Evolutionary conservation across 2,888 invertebrate species (phyloP).

Genomic region (Chironomus riparius): DNA sequence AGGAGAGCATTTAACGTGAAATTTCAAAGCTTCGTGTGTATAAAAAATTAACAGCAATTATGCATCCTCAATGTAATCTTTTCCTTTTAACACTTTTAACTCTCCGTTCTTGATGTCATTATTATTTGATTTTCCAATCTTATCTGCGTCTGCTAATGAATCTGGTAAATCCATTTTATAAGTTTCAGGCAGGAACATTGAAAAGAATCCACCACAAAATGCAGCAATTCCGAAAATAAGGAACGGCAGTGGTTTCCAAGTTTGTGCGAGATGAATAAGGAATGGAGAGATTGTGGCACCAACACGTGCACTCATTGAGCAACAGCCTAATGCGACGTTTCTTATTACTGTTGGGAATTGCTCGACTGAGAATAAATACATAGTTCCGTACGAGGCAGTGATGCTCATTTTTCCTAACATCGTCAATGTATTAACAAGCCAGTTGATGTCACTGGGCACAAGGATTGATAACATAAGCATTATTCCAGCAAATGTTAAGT

Average conservation of each 20-base stretch:
- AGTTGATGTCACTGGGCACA: constrained; percentile 47
- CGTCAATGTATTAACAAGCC: constrained; percentile 51
- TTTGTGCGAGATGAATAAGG: constrained; percentile 56
- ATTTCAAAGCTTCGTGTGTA: too few relatives aligned
- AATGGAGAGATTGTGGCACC: constrained; percentile 63
- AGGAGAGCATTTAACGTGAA: too few relatives aligned
- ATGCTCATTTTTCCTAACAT: constrained; percentile 66
- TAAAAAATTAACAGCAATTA: too few relatives aligned
- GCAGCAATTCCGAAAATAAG: constrained; percentile 63
- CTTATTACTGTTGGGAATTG: constrained; percentile 69
- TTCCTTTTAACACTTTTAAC: neutral
- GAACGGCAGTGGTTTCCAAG: constrained; percentile 58
- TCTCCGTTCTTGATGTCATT: neutral
- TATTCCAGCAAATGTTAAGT: constrained; percentile 55
- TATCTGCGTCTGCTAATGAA: constrained; percentile 71
- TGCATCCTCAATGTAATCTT: neutral
- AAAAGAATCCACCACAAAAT: constrained; percentile 59
- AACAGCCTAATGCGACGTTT: constrained; percentile 77
- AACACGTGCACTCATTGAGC: constrained; percentile 78
- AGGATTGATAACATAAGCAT: constrained; percentile 50
- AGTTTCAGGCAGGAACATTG: constrained; percentile 69
- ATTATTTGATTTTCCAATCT: constrained; percentile 44
- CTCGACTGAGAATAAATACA: constrained; percentile 65
- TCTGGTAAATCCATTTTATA: constrained; percentile 66
- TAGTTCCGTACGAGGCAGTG: constrained; percentile 52